Conservation (phyloP, 2,113 vertebrate genomes). For the Gambusia affinis region DNA sequence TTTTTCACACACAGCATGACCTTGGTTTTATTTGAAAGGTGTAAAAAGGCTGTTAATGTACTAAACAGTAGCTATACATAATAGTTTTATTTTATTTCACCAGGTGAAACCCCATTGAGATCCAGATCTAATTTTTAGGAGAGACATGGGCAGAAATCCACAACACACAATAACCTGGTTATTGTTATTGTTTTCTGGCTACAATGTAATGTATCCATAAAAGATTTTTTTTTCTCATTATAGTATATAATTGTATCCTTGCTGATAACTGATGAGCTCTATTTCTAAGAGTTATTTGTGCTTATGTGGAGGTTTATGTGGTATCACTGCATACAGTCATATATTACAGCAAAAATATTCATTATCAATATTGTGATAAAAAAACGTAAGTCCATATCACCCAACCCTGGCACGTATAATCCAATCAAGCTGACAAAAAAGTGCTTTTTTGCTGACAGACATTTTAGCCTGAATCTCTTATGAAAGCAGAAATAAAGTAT, state of each 20-base stretch:
- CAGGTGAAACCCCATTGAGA: too few relatives aligned
- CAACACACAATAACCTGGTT: too few relatives aligned
- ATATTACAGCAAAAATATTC: neutral
- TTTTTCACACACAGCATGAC: neutral
- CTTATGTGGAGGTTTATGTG: neutral
- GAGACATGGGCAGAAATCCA: too few relatives aligned
- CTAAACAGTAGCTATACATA: neutral
- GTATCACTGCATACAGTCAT: neutral
- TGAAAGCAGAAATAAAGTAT: constrained; percentile 1
- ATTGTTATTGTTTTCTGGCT: neutral
- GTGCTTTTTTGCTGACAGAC: neutral
- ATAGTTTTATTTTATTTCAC: neutral
- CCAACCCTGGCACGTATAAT: neutral
- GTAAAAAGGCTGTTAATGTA: neutral
- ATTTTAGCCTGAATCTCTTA: constrained; percentile 27
- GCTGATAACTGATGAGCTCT: too few relatives aligned
- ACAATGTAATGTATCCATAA: neutral
- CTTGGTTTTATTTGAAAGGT: neutral
- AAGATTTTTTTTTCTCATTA: neutral
- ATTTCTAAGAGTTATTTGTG: neutral
- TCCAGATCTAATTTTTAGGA: too few relatives aligned
- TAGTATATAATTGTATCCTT: neutral
- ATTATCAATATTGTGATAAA: neutral
- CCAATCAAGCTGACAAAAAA: constrained; percentile 17
- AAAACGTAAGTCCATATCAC: neutral